Conservation (phyloP, 2,888 invertebrate species). For the Rugalucina vietnamica region DNA sequence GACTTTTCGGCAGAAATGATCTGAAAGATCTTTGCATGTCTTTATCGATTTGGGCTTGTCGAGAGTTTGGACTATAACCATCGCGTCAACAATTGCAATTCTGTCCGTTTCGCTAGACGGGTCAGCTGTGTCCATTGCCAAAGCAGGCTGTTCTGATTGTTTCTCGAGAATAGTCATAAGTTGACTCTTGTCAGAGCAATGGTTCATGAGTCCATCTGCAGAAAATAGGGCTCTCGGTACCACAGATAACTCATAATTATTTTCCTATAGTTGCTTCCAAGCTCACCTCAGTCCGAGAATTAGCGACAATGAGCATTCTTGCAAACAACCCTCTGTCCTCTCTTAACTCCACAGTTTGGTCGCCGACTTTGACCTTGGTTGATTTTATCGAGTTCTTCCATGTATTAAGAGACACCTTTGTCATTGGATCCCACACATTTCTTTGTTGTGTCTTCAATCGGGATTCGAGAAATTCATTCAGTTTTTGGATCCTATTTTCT, state of each 20-base stretch:
- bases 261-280: conserved; percentile 6
- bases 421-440: not conserved
- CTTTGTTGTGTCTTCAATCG: not conserved
- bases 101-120: too few species aligned
- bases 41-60: not conserved
- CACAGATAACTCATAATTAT: conserved; percentile 15
- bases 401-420: not conserved
- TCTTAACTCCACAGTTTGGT: not conserved
- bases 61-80: not conserved
- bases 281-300: conserved; percentile 21
- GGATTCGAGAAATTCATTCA: conserved; percentile 1
- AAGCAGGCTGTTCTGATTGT: too few species aligned
- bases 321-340: conserved; percentile 24
- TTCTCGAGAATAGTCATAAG: not conserved
- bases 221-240: conserved; percentile 20
- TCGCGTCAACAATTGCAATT: too few species aligned
- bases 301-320: not conserved
- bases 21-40: not conserved
- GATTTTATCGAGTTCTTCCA: not conserved
- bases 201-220: not conserved
- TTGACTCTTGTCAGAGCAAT: not conserved
- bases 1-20: not conserved
- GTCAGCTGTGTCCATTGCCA: too few species aligned
- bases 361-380: not conserved
- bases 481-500: not conserved